Conservation (phyloP, 2,113 vertebrate genomes). For the Macrotis lagotis region DNA sequence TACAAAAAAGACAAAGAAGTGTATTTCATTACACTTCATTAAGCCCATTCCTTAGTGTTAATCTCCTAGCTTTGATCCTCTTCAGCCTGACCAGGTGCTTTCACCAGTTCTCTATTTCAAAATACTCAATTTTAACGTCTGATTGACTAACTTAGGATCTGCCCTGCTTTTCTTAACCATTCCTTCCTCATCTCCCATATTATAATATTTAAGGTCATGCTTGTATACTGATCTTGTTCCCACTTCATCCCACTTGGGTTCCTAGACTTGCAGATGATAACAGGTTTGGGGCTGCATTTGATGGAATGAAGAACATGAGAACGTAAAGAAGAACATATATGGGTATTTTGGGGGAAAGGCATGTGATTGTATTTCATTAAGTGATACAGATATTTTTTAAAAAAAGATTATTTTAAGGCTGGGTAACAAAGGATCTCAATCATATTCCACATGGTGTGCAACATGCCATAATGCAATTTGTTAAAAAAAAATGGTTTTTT, state of each 20-base stretch:
- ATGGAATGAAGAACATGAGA: background rate
- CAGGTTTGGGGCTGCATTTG: background rate
- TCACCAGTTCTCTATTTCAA: background rate
- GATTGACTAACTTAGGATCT: background rate
- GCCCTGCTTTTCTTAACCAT: no score
- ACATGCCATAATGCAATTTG: background rate
- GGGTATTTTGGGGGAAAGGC: background rate
- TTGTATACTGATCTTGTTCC: background rate
- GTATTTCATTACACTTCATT: background rate
- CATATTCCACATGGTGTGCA: background rate
- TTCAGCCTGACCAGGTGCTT: background rate
- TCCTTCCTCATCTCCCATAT: background rate
- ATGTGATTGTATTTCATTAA: slow-evolving; percentile 15
- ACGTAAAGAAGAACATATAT: slow-evolving; percentile 17
- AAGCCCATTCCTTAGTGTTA: background rate
- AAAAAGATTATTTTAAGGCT: slow-evolving; percentile 4
- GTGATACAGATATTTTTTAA: background rate
- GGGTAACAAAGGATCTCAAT: background rate
- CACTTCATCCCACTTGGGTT: background rate
- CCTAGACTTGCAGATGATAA: background rate
- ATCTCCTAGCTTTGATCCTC: background rate
- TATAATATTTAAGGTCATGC: background rate
- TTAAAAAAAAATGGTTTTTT: slow-evolving; percentile 13
- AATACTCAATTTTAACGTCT: background rate
- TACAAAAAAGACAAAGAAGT: background rate